Base-by-base conservation (phyloP, 1,140 invertebrate species). In the Latrodectus geometricus region DNA sequence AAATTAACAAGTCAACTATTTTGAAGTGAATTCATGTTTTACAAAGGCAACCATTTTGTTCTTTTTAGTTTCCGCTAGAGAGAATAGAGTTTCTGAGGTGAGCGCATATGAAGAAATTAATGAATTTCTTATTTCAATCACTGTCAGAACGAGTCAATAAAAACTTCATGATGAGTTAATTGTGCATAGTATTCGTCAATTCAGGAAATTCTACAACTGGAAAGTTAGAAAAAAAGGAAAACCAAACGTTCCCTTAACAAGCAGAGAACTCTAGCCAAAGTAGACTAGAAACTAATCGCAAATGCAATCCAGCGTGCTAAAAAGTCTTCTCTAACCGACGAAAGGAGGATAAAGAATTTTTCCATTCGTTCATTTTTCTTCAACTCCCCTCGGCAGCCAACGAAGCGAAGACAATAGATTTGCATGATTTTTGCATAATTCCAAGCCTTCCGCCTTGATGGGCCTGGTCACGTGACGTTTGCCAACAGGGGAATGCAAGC, bases 361-460 rank as follows among this genome's bases (percentile, higher is more conserved):
- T 72, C 65, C 70, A 48, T 80, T 54, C 70, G 66, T 80, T 80
- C 78, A 70, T 80, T 70, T 80, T 80, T 70, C 68, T 80, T 54
- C 49, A 52, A 52, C 48, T 61, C 78, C 66, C 49, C 65, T 50
- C 15, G 9, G 66, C 21, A 80, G 68, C 68, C 78, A 80, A 70
- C 78, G 78, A 80, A 80, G 78, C 78, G 78, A 70, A 80, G 78
- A 80, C 78, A 80, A 80, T 80, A 66, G 78, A 80, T 80, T 80
- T 80, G 78, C 78, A 80, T 80, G 78, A 80, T 80, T 80, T 80
- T 80, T 80, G 78, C 78, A 80, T 80, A 80, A 80, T 80, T 80
- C 78, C 17, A 20, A 23, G 78, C 70, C 78, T 80, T 80, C 65
- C 78, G 78, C 78, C 72, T 80, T 80, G 66, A 80, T 80, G 78